A percentile compares a stretch with the other conserved stretches of the same genome.
Conservation (phyloP, 2,113 vertebrate species). For the Archilochus colubris region DNA sequence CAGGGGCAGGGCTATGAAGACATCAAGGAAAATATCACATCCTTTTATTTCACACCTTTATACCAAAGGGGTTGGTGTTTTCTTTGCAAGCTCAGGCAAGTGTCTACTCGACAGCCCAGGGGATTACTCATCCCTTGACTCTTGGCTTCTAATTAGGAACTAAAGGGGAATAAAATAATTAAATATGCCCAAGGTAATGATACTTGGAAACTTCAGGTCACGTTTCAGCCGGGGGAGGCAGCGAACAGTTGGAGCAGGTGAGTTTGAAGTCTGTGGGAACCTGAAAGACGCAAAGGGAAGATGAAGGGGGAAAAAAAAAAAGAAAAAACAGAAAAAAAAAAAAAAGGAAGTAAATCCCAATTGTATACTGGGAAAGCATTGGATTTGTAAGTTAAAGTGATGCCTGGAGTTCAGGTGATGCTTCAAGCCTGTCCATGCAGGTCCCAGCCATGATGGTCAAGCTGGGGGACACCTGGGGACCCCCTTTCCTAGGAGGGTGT, state of each 20-base stretch:
- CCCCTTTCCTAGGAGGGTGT: not conserved
- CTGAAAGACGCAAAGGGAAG: constrained; percentile 14
- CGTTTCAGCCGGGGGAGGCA: constrained; percentile 26
- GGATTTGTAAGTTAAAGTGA: not conserved
- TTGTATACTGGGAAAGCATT: not conserved
- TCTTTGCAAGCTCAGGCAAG: constrained; percentile 55
- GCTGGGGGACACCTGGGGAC: not conserved
- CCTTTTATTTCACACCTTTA: constrained; percentile 13
- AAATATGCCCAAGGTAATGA: constrained; percentile 63
- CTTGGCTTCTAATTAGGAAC: constrained; percentile 58
- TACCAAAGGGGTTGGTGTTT: not conserved
- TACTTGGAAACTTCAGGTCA: constrained; percentile 59
- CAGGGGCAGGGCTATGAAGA: not conserved
- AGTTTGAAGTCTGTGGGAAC: constrained; percentile 70
- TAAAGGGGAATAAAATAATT: constrained; percentile 43
- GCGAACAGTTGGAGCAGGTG: not conserved
- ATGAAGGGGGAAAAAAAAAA: fast-evolving
- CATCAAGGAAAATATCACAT: constrained; percentile 16
- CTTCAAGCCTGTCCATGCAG: not conserved
- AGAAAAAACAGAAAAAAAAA: not conserved
- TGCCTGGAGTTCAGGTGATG: not conserved
- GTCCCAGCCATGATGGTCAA: not conserved
- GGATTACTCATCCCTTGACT: constrained; percentile 47
- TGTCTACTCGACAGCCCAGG: not conserved
- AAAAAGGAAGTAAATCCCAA: not conserved